phyloP scores from a whole-genome alignment of 30 jellyfish, hydroid and myxozoan species.

The Mastigias papua region DNA sequence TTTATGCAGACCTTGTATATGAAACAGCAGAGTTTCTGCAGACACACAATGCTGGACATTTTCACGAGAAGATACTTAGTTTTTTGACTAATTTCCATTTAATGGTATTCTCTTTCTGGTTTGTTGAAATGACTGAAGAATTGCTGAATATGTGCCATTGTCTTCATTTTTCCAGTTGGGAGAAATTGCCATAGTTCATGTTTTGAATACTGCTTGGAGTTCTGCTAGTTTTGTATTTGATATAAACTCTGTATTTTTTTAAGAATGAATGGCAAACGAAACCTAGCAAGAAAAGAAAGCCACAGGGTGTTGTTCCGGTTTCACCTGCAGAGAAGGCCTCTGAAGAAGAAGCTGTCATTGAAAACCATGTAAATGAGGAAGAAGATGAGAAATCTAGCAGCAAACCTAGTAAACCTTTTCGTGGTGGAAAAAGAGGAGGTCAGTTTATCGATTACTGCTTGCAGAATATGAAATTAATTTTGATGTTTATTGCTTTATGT shows the following conservation, averaged over 20 bases:
- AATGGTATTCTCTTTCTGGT: too few relatives aligned
- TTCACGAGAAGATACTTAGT: too few relatives aligned
- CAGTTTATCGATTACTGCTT: neutral
- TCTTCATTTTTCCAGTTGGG: too few relatives aligned
- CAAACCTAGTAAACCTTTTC: constrained; percentile 22
- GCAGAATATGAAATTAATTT: neutral
- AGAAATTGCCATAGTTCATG: too few relatives aligned
- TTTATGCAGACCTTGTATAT: too few relatives aligned
- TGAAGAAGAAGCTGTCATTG: constrained; percentile 34
- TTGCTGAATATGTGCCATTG: too few relatives aligned
- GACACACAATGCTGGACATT: too few relatives aligned
- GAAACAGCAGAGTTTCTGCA: too few relatives aligned
- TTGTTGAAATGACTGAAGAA: too few relatives aligned
- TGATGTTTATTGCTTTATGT: neutral
- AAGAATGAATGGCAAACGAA: constrained; percentile 97
- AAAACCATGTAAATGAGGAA: constrained; percentile 54
- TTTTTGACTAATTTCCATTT: too few relatives aligned
- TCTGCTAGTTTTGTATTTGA: neutral
- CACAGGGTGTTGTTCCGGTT: constrained; percentile 1
- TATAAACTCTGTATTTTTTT: neutral
- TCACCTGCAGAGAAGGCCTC: neutral
- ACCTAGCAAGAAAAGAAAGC: constrained; percentile 66
- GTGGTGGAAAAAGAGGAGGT: constrained; percentile 79
- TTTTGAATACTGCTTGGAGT: neutral
- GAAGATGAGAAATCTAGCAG: constrained; percentile 22